Base-by-base conservation (phyloP, 2,888 invertebrate species). In the Rotaria macrura region DNA sequence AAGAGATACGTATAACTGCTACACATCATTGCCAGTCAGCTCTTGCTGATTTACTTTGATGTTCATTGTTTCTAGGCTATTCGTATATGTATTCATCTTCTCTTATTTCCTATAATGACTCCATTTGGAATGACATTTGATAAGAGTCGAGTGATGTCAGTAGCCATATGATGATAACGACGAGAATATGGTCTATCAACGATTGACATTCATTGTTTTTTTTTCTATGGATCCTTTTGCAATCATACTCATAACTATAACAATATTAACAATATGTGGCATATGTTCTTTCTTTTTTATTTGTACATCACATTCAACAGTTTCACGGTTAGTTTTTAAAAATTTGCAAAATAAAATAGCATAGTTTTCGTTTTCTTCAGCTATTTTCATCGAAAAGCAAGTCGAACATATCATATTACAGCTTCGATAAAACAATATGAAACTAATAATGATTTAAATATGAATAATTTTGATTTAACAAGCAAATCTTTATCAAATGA, bases 201-300 rank as follows among this genome's bases (percentile, higher is more conserved):
- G 34, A 34, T 65, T 65, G 65, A 65, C 65, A 65, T 65, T 65
- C 65, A 65, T 65, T 65, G 65, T 65, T 65, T 49, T 49, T 49
- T 49, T 49, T 34, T 65, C 34, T 40, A 79, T 79, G 79, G 79
- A 79, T 43, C 12, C 34, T 43, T 40, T 79, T 79, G 79, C 79
- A 23, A 2, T 79, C 12, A 43, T n/a, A 38, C 43, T 79, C 12
- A 25, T 79, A n/a, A 79, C 43, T 25, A 3, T 79, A 25, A 79
- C 79, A 25, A 43, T 43, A n/a, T 40, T 79, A 10, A 79, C 79
- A 25, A 79, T 79, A 20, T 43, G 40, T 40, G 49, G 86, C 38
- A 83, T 86, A 34, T 54, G 86, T 54, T 23, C 84, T 52, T 40
- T 57, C 38, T 29, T 86, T 47, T 55, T 86, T 40, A 57, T n/a